These are phyloP conservation scores for Macrosteles quadrilineatus DNA, from an alignment of 1,140 invertebrate species.

Conservation along the genomic window DNA sequence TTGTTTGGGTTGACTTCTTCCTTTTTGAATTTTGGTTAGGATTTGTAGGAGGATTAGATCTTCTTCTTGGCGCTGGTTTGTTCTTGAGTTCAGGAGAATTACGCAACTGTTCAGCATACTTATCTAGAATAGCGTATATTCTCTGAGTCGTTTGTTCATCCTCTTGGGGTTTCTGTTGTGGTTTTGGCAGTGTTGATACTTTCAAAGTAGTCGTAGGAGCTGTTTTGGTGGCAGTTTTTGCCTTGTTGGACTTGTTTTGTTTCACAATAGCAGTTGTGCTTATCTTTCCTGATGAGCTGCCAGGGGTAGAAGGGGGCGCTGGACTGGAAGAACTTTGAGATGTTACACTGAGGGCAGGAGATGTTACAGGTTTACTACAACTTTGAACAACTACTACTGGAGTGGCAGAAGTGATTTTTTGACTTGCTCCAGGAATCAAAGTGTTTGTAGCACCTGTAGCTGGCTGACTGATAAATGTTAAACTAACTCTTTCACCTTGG, in stretches of 20 bases:
- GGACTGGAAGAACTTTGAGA: conserved; percentile 64
- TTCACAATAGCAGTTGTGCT: conserved; percentile 41
- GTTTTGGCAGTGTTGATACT: conserved; percentile 64
- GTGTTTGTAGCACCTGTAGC: conserved; percentile 26
- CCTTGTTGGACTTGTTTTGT: conserved; percentile 49
- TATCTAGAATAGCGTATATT: conserved; percentile 76
- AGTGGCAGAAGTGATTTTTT: conserved; percentile 55
- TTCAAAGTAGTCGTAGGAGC: conserved; percentile 58
- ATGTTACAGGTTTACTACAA: conserved; percentile 62
- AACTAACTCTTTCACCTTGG: conserved; percentile 37
- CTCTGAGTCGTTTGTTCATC: conserved; percentile 79
- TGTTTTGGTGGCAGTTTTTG: conserved; percentile 54
- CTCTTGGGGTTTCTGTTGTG: conserved; percentile 74
- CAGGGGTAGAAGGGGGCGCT: conserved; percentile 38
- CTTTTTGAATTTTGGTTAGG: conserved; percentile 68
- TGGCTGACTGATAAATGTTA: conserved; percentile 37
- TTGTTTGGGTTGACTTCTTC: conserved; percentile 66
- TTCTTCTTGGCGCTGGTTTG: conserved; percentile 73
- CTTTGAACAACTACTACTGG: conserved; percentile 62
- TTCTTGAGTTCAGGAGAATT: conserved; percentile 79
- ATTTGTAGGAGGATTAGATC: conserved; percentile 73
- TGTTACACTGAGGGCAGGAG: conserved; percentile 59
- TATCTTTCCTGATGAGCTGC: conserved; percentile 38
- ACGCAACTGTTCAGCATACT: conserved; percentile 76
- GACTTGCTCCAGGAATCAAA: conserved; percentile 33